Base-by-base conservation (phyloP, 1,140 invertebrate genomes). In the Sarcophaga bullata region DNA sequence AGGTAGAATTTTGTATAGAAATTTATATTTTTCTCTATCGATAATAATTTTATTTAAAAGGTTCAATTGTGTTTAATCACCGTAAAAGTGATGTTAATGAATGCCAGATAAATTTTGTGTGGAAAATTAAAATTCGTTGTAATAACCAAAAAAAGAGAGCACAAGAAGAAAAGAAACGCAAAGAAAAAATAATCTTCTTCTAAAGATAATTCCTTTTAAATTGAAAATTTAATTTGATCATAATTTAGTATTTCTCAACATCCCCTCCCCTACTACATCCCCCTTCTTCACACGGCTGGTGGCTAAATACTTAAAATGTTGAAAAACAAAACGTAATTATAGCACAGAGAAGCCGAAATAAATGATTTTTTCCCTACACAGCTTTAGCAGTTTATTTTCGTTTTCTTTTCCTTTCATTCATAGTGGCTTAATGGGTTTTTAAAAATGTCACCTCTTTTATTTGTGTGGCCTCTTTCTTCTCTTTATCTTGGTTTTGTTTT, bases 41-140 rank as follows among this genome's bases (percentile, higher is more conserved):
- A 78, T 78, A 48, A 78, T 78, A 78, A 50, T 78, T 52, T 78
- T 87, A 88, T 88, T 86, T 88, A 88, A 88, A 78, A 50, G 75
- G 75, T 78, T 78, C 75, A 78, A 78, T 78, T 50, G 49, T 78
- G 75, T 78, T 78, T 78, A 78, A 78, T 78, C 75, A 78, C 75
- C 75, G 49, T 78, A 78, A 78, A 78, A 78, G 48, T 78, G 75
- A 78, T 78, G 75, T 78, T 78, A 78, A 78, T 78, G 75, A 78
- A 78, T 50, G 15, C 50, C 19, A 78, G n/a, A 78, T 78, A 78
- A 78, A 78, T 78, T 78, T n/a, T n/a, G n/a, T 50, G 19, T 48
- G 9, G 15, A 68, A 68, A 68, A 68, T 68, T 68, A 25, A 25
- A 62, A 68, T 68, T 68, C 17, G 7, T 19, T 19, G 2, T 25